Conservation (phyloP, 2,888 invertebrate genomes). For the Plebejus melissa region DNA sequence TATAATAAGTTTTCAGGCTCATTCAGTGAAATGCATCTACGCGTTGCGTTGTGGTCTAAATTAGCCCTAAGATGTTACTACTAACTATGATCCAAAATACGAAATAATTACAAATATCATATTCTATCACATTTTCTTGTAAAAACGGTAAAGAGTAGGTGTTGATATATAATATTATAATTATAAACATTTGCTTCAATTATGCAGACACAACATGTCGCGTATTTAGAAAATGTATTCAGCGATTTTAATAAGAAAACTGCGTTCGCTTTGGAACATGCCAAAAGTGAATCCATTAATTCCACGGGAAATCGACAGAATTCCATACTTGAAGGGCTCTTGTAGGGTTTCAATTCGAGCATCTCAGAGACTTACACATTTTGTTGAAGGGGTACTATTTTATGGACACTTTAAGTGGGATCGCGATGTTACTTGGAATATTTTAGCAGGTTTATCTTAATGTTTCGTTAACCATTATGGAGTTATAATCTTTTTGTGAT, state of each 20-base stretch:
- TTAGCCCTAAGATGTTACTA: too few species aligned
- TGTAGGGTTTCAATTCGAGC: neutral
- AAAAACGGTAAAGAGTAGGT: too few species aligned
- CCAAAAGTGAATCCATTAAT: neutral
- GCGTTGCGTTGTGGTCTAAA: too few species aligned
- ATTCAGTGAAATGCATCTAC: too few species aligned
- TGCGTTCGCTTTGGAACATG: neutral
- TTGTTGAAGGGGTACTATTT: neutral
- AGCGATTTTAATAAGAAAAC: neutral
- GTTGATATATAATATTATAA: too few species aligned
- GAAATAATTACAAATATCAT: too few species aligned
- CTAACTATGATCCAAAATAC: too few species aligned
- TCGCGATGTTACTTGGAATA: neutral
- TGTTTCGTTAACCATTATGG: neutral
- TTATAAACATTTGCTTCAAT: too few species aligned
- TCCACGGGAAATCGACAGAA: neutral
- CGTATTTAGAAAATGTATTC: neutral
- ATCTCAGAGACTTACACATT: neutral
- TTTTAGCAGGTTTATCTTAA: neutral
- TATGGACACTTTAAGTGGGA: neutral
- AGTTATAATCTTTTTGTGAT: neutral
- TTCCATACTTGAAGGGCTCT: slow-evolving; percentile 4
- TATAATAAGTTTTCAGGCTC: too few species aligned
- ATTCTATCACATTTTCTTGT: too few species aligned
- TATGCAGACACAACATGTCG: neutral